Percentiles rank a stretch among this genome's conserved stretches.
These are phyloP conservation scores for Drosophila mayri DNA, from an alignment of 1,140 invertebrate genomes.

Conservation along the genomic window DNA sequence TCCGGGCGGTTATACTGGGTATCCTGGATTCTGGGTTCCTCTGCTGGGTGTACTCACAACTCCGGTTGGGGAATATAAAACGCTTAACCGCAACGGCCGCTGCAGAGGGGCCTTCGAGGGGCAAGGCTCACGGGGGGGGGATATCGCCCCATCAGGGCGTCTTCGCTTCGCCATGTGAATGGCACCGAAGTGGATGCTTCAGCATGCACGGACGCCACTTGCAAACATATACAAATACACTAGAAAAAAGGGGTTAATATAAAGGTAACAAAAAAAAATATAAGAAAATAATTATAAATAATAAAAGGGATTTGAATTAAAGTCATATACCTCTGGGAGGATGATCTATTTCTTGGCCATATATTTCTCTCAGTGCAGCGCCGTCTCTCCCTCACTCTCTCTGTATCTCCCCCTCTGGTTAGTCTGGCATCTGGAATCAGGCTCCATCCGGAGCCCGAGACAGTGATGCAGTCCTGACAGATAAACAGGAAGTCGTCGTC, in stretches of 20 bases:
- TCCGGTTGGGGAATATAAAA: conserved; percentile 60
- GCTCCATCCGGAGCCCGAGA: conserved; percentile 41
- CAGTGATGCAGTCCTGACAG: conserved; percentile 73
- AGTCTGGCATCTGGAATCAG: conserved; percentile 43
- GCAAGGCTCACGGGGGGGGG: not conserved
- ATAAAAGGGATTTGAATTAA: fast-evolving
- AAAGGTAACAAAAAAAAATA: no score
- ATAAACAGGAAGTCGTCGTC: conserved; percentile 80
- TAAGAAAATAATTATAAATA: not conserved
- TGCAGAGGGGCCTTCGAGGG: not conserved
- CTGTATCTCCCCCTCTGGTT: conserved; percentile 1
- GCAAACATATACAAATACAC: conserved; percentile 27
- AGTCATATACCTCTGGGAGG: no score
- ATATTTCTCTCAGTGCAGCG: conserved; percentile 10
- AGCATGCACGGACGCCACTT: conserved; percentile 81
- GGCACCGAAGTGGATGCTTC: conserved; percentile 79
- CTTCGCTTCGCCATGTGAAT: conserved; percentile 65
- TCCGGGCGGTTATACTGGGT: not conserved
- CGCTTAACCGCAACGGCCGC: conserved; percentile 62
- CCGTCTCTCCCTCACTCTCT: not conserved
- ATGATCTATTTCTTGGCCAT: not conserved
- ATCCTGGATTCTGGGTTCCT: conserved; percentile 22
- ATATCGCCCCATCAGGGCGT: conserved; percentile 34
- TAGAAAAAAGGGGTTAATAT: not conserved
- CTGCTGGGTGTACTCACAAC: conserved; percentile 31